Evolutionary conservation across 92 coral and sea anemone genomes (phyloP), one percentile per base, ranked within the genome.

Genomic region (Porites lobata): DNA sequence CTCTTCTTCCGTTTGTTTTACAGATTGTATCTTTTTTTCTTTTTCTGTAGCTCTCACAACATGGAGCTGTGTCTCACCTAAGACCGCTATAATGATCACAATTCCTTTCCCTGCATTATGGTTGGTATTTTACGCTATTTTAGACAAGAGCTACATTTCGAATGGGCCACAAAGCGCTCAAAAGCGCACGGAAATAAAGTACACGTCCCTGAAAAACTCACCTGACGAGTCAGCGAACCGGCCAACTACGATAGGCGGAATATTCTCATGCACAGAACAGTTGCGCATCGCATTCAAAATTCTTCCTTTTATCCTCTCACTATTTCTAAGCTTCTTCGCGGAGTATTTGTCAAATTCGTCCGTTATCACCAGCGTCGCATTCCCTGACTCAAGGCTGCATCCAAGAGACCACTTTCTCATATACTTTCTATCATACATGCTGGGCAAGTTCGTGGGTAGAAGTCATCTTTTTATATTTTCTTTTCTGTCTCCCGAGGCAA

Each of bases 401-500:
- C 94, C 93, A 13, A 85, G 97, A 14, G 97, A 94, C 50, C 97
- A 94, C 57, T 94, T 61, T 76, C 88, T 89, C 76, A 90, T 86
- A 88, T 94, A 94, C 76, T 76, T 93, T 2, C 85, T 92, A 17
- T 88, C 90, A 47, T 92, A 87, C 91, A 79, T 93, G 65, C 83
- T 94, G 19, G 97, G 97, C 64, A 94, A 94, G 91, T 94, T 94
- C 83, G 76, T 92, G 51, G 97, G 97, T 7, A 74, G 95, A 18
- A 86, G 94, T 21, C 90, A 92, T 58, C 89, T 94, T 15, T 94
- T 92, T 69, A 24, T 94, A 21, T 81, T 94, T 15, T 57, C 95
- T 8, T 94, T 83, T 63, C 29, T 89, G 15, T 62, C 75, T 24
- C 76, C 76, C 32, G 95, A 90, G 9, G 90, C 81, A 18, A 64